Percentiles rank a stretch among this genome's conserved stretches.
Conservation (phyloP, 2,113 vertebrate genomes). For the Danio rerio region GRCz12tu NC_133193.1:23293501-23294000, state of each 20-base stretch:
- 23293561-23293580: too few relatives aligned
- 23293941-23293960: too few relatives aligned
- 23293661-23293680: conserved; percentile 97
- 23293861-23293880: too few relatives aligned
- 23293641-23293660: conserved; percentile 98
- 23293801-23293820: background rate
- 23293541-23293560: background rate
- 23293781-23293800: background rate
- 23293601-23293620: background rate
- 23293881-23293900: too few relatives aligned
- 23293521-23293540: background rate
- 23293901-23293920: too few relatives aligned
- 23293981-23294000: too few relatives aligned
- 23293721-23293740: background rate
- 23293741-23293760: background rate
- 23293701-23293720: conserved; percentile 96
- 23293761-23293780: background rate
- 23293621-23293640: conserved; percentile 88
- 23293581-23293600: conserved; percentile 12
- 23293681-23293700: conserved; percentile 89
- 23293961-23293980: too few relatives aligned
- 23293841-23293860: too few relatives aligned
- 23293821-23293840: background rate
- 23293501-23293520: background rate
- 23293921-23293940: too few relatives aligned